Evolutionary conservation across 2,888 invertebrate species (phyloP).

Genomic region (Diplolepis rosae): DNA sequence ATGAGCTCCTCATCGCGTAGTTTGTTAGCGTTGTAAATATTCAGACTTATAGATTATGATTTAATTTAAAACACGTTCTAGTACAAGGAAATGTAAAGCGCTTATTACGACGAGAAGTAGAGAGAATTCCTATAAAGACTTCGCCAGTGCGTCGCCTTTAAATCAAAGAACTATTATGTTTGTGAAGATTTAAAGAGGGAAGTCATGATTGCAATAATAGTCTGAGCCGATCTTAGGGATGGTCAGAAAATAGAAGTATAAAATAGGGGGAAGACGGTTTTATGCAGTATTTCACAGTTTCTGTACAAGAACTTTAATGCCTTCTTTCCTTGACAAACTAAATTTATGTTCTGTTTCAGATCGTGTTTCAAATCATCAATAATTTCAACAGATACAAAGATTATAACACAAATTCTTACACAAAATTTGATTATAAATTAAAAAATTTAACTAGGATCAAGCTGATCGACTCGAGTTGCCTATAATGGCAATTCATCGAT

Average conservation of each 20-base stretch:
- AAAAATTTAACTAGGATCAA: background rate
- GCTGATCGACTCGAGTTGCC: background rate
- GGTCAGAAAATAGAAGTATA: slow-evolving; percentile 42
- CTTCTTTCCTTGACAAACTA: background rate
- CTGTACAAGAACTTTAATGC: slow-evolving; percentile 17
- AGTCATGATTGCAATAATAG: slow-evolving; percentile 51
- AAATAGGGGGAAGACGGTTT: slow-evolving; percentile 39
- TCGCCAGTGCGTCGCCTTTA: slow-evolving; percentile 12
- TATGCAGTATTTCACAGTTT: slow-evolving; percentile 32
- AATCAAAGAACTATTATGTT: slow-evolving; percentile 22
- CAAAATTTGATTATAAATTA: too few species aligned
- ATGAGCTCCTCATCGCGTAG: background rate
- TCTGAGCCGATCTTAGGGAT: slow-evolving; percentile 44
- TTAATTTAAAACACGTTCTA: slow-evolving; percentile 43
- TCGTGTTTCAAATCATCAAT: background rate
- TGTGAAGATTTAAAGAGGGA: slow-evolving; percentile 37
- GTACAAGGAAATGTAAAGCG: slow-evolving; percentile 55
- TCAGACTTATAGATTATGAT: slow-evolving; percentile 34
- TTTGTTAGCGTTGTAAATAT: slow-evolving; percentile 41
- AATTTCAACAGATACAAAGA: background rate
- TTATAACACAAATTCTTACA: background rate
- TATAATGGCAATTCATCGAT: background rate
- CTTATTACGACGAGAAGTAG: slow-evolving; percentile 38
- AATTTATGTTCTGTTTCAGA: background rate
- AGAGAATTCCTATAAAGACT: slow-evolving; percentile 25